These are phyloP conservation scores for Drosophila niveifrons DNA, from an alignment of 2,888 invertebrate species.

Conservation along the genomic window DNA sequence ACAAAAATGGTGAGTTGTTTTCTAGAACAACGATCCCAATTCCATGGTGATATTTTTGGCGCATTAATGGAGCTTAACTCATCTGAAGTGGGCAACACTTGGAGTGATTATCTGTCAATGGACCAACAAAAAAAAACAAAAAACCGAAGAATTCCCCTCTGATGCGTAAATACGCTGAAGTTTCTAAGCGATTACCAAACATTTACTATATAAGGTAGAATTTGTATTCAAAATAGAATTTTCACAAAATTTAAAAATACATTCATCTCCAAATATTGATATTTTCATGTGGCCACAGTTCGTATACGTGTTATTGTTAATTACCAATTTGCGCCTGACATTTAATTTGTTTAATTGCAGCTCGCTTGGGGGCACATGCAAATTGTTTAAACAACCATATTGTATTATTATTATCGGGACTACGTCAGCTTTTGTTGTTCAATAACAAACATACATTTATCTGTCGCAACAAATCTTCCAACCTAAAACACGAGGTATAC, in stretches of 20 bases:
- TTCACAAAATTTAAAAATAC: neutral
- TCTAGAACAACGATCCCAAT: slow-evolving; percentile 49
- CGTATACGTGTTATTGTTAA: neutral
- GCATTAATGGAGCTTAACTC: slow-evolving; percentile 71
- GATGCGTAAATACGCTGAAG: slow-evolving; percentile 8
- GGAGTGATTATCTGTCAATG: slow-evolving; percentile 50
- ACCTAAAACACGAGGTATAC: slow-evolving; percentile 4
- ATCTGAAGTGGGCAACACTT: slow-evolving; percentile 66
- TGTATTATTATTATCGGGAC: neutral
- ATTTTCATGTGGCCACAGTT: neutral
- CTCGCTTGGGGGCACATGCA: slow-evolving; percentile 10
- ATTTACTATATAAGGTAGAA: neutral
- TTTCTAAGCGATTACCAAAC: neutral
- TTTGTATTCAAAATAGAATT: neutral
- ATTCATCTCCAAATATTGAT: too few relatives aligned
- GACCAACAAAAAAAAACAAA: too few relatives aligned
- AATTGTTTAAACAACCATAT: neutral
- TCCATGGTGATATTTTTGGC: slow-evolving; percentile 67
- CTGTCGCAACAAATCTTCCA: slow-evolving; percentile 10
- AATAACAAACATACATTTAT: slow-evolving; percentile 4
- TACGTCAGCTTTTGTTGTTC: slow-evolving; percentile 20
- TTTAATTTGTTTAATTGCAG: slow-evolving; percentile 8
- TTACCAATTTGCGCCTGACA: neutral
- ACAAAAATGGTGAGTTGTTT: slow-evolving; percentile 64
- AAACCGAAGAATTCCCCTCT: neutral